Evolutionary conservation across 2,113 vertebrate species (phyloP), one percentile per base, ranked within the genome.

Genomic region (Sphyrna mokarran): DNA sequence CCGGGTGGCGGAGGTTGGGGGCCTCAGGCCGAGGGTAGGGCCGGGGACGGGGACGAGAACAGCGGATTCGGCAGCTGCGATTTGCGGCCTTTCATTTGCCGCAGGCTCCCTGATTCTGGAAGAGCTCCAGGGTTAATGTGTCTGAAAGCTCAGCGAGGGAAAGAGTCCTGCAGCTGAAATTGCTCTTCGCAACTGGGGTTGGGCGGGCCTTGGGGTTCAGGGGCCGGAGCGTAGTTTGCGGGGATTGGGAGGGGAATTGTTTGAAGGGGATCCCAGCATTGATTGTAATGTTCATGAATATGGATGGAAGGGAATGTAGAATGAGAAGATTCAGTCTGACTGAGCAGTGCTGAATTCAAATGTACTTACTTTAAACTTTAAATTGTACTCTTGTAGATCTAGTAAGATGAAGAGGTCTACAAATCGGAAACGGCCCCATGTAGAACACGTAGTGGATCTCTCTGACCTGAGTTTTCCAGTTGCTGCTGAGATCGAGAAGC

Each of bases 391-490:
- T 95, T 33, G 20, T 37, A 95, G 66, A 26, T 29, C 68, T 14
- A 14, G 68, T 96, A 99, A 96, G 97, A 99, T 99, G 98, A 98
- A 96, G 96, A 97, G 97, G 90, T 97, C 96, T 95, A 98, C 96
- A 40, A 43, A 96, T 29, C 97, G 96, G 96, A 97, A 97, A 97
- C 98, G 98, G 95, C 87, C 95, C 0, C 58, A 37, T 22, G 96
- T 96, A 96, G 97, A 97, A 87, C 97, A 96, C 69, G 87, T 96
- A 95, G 37, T 95, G 96, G 72, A 68, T 85, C 95, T 96, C 11
- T 96, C 97, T 61, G 96, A 97, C 13, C 97, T 97, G 95, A 97
- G 97, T 72, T 96, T 97, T 86, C 98, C 98, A 96, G 96, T 98
- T 61, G 89, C 97, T 85, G 96, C 96, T 76, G 98, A 99, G 96